These are phyloP conservation scores for Rhynchophorus ferrugineus DNA, from an alignment of 1,140 invertebrate genomes.

Conservation along the genomic window DNA sequence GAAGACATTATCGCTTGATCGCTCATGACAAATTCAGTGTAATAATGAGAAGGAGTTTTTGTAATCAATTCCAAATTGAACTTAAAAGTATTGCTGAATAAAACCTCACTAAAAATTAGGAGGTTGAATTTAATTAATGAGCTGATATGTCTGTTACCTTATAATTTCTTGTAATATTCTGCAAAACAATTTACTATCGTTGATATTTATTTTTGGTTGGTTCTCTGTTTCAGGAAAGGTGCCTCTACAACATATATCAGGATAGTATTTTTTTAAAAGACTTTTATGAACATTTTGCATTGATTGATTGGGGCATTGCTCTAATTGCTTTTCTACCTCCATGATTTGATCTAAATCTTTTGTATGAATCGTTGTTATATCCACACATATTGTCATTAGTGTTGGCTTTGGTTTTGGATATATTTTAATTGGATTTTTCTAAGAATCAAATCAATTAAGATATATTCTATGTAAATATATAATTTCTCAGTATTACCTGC, in stretches of 20 bases:
- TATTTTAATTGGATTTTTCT: conserved; percentile 11
- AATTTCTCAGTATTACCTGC: background rate
- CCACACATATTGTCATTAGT: background rate
- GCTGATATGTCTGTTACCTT: conserved; percentile 5
- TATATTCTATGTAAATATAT: background rate
- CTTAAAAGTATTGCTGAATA: conserved; percentile 6
- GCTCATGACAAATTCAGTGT: conserved; percentile 9
- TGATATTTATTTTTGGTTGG: background rate
- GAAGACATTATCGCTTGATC: conserved; percentile 4
- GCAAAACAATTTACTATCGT: conserved; percentile 1
- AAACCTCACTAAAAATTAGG: conserved; percentile 6
- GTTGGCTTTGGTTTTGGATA: conserved; percentile 1
- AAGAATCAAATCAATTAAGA: background rate
- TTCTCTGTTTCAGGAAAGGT: conserved; percentile 2
- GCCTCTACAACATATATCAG: background rate
- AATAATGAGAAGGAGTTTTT: conserved; percentile 5
- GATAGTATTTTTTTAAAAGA: conserved; percentile 12
- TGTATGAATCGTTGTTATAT: conserved; percentile 7
- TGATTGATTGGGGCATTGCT: conserved; percentile 9
- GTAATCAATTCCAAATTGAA: background rate
- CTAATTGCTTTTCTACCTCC: conserved; percentile 1
- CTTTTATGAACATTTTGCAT: conserved; percentile 10
- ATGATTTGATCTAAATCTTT: conserved; percentile 7
- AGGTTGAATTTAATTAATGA: background rate
- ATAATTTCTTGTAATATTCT: conserved; percentile 6